Conservation (phyloP, 2,113 vertebrate species). For the Thalassarche chlororhynchos region DNA sequence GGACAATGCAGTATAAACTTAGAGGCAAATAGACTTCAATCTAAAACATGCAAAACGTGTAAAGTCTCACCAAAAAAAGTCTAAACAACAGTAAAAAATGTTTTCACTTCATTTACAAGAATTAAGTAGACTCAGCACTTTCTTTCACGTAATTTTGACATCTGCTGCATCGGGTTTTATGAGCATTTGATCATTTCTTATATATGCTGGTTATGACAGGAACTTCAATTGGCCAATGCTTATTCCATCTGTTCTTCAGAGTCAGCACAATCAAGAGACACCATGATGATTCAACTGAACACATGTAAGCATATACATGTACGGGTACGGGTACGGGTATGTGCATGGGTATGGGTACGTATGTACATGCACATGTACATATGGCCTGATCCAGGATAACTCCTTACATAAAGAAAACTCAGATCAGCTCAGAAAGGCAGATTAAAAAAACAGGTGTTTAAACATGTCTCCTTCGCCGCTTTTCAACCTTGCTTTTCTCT, state of each 20-base stretch:
- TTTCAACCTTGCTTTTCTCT: background rate
- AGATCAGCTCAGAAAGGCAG: background rate
- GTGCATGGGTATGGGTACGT: rapidly evolving
- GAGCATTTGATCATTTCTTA: background rate
- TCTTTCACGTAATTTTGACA: background rate
- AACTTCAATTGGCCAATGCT: background rate
- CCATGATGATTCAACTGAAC: background rate
- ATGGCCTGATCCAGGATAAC: background rate
- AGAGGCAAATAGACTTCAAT: background rate
- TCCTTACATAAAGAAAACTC: background rate
- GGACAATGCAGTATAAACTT: background rate
- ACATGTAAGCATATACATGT: rapidly evolving
- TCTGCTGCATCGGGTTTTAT: background rate
- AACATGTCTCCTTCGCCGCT: background rate
- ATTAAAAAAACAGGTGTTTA: background rate
- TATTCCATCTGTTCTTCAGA: background rate
- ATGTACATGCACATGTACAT: rapidly evolving
- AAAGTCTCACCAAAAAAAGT: background rate
- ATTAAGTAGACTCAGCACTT: background rate
- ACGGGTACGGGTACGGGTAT: background rate
- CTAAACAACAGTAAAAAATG: background rate
- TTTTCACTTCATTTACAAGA: background rate
- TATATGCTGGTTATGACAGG: background rate
- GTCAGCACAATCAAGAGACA: background rate
- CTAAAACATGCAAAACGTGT: background rate